Base-by-base conservation (phyloP, 2,113 vertebrate species). In the Scartelaos histophorus region DNA sequence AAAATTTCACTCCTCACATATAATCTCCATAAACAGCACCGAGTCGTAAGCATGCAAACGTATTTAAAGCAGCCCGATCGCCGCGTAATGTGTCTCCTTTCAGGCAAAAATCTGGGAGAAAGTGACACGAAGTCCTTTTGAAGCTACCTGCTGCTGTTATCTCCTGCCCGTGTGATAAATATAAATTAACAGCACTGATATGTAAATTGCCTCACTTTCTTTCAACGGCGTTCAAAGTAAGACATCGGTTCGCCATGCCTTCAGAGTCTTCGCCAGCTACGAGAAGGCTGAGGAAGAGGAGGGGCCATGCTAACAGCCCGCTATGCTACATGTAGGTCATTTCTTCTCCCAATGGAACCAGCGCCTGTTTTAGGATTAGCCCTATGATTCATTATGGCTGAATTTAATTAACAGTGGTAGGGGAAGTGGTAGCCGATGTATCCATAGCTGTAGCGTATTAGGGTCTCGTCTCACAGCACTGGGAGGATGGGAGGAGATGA, bases 321-420 rank as follows among this genome's bases (percentile, higher is more conserved):
- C 72, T 61, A 53, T 74, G 71, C 70, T 75, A 83, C 89, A 91
- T 90, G 88, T 90, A 89, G 87, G 90, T 90, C 88, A 88, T 85
- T 90, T 83, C 65, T 74, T 17, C 81, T 89, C 85, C 89, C 84
- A 53, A 74, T 83, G 90, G 89, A 89, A 88, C 90, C 85, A 80
- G 60, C 83, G 81, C 78, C 88, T 71, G 85, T 78, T 88, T 90
- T 78, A 85, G 89, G 90, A 90, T 90, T 90, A 90, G 76, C 76
- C 71, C 80, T 78, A 81, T 90, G 88, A 90, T 89, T 90, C 89
- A 92, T 89, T 90, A 90, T 78, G 82, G 85, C 75, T 82, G 84
- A 75, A 90, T 89, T 90, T 90, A 90, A 92, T 91, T 90, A 29
- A 90, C 84, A 85, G 60, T 13, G 47, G 80, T 38, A 12, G 34